Percentiles rank a stretch among this genome's conserved stretches.
Evolutionary conservation across 2,888 invertebrate species (phyloP).

Genomic region (Dicyrtomina minuta): DNA sequence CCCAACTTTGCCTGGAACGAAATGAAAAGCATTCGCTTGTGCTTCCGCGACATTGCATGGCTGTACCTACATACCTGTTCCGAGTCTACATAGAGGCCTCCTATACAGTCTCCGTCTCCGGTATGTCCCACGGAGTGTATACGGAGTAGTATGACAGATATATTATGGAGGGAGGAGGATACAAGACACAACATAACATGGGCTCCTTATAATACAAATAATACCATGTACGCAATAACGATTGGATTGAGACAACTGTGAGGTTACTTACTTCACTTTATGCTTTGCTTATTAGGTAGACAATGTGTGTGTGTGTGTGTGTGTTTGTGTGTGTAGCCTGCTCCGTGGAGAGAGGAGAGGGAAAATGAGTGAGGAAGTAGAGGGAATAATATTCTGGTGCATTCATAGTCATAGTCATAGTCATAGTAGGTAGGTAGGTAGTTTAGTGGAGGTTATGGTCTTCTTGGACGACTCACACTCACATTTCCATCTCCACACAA

Average conservation of each 20-base stretch:
- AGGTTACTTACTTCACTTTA: conserved; percentile 11
- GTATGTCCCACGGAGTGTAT: too few relatives aligned
- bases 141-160: background rate
- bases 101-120: too few relatives aligned
- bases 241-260: conserved; percentile 24
- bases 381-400: too few relatives aligned
- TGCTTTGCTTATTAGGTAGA: conserved; percentile 12
- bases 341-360: too few relatives aligned
- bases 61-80: too few relatives aligned
- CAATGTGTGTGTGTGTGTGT: conserved; percentile 6
- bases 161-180: too few relatives aligned
- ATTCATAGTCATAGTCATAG: too few relatives aligned
- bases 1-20: conserved; percentile 53
- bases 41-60: background rate
- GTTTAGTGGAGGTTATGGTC: background rate
- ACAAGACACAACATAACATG: too few relatives aligned
- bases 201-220: background rate
- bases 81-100: background rate
- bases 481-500: background rate
- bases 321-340: too few relatives aligned
- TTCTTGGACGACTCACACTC: background rate
- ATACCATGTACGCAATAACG: background rate
- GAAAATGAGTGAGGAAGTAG: too few relatives aligned
- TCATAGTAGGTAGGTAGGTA: too few relatives aligned
- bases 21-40: conserved; percentile 49